Conservation (phyloP, 1,140 invertebrate species). For the Anadara kagoshimensis region DNA sequence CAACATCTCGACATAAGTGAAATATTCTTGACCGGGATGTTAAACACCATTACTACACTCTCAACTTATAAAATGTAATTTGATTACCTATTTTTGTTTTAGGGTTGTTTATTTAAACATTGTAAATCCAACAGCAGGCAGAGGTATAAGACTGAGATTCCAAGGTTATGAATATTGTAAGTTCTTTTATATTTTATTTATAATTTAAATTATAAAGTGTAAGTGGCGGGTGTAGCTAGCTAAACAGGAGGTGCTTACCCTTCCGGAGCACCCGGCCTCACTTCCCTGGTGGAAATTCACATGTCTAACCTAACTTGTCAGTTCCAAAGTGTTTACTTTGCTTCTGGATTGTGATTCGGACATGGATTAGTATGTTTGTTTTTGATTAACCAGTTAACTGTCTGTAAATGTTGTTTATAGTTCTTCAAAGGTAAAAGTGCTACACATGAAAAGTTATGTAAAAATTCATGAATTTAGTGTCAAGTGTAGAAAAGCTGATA, state of each 20-base stretch:
- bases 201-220: not conserved
- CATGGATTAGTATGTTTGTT: no score
- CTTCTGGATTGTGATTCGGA: no score
- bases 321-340: no score
- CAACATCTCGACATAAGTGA: no score
- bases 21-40: no score
- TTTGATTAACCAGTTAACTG: no score
- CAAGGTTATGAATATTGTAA: slow-evolving; percentile 60
- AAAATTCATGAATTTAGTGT: not conserved
- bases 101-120: slow-evolving; percentile 61
- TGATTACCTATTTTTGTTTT: slow-evolving; percentile 39
- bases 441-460: not conserved
- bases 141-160: slow-evolving; percentile 51
- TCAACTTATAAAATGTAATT: no score
- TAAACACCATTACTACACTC: no score
- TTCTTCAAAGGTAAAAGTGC: not conserved
- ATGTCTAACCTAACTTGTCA: no score
- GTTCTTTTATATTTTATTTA: not conserved
- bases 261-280: no score
- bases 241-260: no score
- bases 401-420: not conserved
- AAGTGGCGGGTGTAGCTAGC: not conserved
- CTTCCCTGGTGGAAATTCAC: no score
- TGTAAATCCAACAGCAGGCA: slow-evolving; percentile 51
- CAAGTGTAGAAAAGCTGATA: not conserved